A percentile compares a stretch with the other conserved stretches of the same genome.
Conservation (phyloP, 2,797 vertebrate species). For the Adrianichthys oophorus region DNA sequence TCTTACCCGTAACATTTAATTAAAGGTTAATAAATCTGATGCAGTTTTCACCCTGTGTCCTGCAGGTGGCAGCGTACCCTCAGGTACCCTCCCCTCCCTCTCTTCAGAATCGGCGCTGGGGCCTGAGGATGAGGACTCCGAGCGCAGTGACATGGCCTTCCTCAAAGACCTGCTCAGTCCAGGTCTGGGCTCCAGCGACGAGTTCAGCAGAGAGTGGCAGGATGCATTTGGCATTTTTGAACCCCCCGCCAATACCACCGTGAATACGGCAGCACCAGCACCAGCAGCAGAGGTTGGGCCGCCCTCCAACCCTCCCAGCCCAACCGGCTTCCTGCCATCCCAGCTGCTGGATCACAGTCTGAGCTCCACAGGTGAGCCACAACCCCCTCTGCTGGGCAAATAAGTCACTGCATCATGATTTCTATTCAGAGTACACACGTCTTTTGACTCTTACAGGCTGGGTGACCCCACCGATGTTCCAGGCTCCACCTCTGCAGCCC, state of each 20-base stretch:
- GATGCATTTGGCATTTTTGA: slow-evolving; percentile 73
- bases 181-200: slow-evolving; percentile 56
- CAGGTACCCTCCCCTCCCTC: slow-evolving; percentile 28
- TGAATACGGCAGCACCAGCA: not conserved
- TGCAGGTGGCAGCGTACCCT: slow-evolving; percentile 58
- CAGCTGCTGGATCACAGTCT: slow-evolving; percentile 87
- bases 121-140: slow-evolving; percentile 71
- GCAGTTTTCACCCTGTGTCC: not conserved
- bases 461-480: slow-evolving; percentile 82
- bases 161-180: slow-evolving; percentile 79
- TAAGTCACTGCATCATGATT: not conserved
- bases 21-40: not conserved
- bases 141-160: slow-evolving; percentile 82
- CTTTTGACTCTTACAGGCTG: slow-evolving; percentile 67
- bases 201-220: slow-evolving; percentile 77
- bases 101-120: not conserved
- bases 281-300: slow-evolving; percentile 30
- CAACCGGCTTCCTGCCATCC: slow-evolving; percentile 83
- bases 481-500: slow-evolving; percentile 72
- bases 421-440: not conserved
- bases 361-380: slow-evolving; percentile 71
- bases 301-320: slow-evolving; percentile 61
- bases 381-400: slow-evolving; percentile 29
- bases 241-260: slow-evolving; percentile 19
- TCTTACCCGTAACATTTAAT: no score